Evolutionary conservation across 2,888 invertebrate genomes (phyloP).

Genomic region (Autographa gamma): DNA sequence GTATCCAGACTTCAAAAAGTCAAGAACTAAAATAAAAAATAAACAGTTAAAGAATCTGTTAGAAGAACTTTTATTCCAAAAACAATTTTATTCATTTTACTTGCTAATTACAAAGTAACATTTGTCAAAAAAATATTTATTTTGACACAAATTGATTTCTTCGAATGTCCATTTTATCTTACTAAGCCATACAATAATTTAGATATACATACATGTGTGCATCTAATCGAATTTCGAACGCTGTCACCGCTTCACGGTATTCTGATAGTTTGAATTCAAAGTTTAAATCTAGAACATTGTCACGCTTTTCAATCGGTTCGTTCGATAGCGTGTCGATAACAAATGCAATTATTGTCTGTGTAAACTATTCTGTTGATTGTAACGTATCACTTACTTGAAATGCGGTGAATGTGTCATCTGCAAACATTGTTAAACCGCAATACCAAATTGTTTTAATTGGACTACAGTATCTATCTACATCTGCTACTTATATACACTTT

Average conservation of each 20-base stretch:
- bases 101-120: too few relatives aligned
- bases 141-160: background rate
- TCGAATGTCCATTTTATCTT: background rate
- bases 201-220: background rate
- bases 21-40: too few relatives aligned
- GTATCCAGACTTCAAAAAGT: too few relatives aligned
- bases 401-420: background rate
- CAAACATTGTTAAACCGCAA: background rate
- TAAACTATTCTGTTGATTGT: background rate
- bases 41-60: too few relatives aligned
- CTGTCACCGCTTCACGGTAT: background rate
- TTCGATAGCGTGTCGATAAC: constrained; percentile 1
- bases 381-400: background rate
- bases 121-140: too few relatives aligned
- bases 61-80: too few relatives aligned
- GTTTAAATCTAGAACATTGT: constrained; percentile 1
- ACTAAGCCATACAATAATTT: background rate
- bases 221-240: background rate
- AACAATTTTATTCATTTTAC: too few relatives aligned
- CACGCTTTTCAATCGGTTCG: constrained; percentile 1
- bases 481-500: too few relatives aligned
- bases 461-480: too few relatives aligned
- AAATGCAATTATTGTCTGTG: background rate
- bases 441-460: too few relatives aligned
- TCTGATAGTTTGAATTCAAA: background rate